Conservation (phyloP, 2,888 invertebrate species). For the Corythucha ciliata region DNA sequence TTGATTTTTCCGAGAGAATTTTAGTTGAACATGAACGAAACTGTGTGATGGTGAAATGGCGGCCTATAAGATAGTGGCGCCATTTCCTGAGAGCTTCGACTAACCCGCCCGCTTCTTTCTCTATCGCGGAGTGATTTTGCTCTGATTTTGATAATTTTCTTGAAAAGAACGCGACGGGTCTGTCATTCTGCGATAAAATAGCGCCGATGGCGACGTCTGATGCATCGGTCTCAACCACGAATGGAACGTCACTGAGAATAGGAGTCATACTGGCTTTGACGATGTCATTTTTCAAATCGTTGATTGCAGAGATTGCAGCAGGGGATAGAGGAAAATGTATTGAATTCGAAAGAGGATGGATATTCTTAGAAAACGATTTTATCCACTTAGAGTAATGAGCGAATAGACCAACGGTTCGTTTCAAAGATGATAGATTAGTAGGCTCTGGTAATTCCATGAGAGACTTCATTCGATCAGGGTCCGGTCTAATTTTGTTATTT, state of each 20-base stretch:
- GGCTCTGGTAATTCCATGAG: conserved; percentile 3
- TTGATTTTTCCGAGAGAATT: too few relatives aligned
- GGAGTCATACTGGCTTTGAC: background rate
- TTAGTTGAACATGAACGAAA: too few relatives aligned
- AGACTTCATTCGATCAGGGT: too few relatives aligned
- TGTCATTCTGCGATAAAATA: background rate
- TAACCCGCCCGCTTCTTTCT: too few relatives aligned
- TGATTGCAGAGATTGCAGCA: too few relatives aligned
- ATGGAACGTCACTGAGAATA: conserved; percentile 1
- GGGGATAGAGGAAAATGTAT: conserved; percentile 5
- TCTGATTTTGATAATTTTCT: conserved; percentile 11
- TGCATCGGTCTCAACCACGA: background rate
- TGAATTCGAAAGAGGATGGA: background rate
- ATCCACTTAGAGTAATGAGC: conserved; percentile 9
- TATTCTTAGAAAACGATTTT: conserved; percentile 12
- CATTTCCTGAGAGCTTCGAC: too few relatives aligned
- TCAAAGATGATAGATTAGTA: background rate
- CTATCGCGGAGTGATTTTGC: background rate
- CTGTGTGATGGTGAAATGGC: background rate
- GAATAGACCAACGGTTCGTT: conserved; percentile 14
- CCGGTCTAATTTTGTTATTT: conserved; percentile 4
- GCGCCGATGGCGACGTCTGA: conserved; percentile 10
- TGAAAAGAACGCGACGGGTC: conserved; percentile 16
- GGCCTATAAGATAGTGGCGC: too few relatives aligned
- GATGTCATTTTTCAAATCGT: background rate